Conservation (phyloP, 2,888 invertebrate species). For the Epinotia ramella region DNA sequence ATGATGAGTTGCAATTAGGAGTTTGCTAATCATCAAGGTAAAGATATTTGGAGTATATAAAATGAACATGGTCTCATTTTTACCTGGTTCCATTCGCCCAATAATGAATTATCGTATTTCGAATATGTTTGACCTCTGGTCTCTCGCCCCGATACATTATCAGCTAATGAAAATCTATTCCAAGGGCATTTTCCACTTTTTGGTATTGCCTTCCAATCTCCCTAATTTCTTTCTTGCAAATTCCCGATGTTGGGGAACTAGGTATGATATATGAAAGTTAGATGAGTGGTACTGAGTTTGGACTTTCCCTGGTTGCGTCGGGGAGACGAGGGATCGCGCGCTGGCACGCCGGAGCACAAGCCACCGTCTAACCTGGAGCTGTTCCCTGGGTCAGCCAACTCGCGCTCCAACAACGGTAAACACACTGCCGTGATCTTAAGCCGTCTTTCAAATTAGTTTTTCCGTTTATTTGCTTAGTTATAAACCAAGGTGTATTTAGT, state of each 20-base stretch:
- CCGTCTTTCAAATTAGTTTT: neutral
- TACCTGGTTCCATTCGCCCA: neutral
- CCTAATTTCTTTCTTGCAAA: neutral
- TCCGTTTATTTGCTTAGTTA: neutral
- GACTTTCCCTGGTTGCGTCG: slow-evolving; percentile 69
- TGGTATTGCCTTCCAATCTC: neutral
- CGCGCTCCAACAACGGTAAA: slow-evolving; percentile 93
- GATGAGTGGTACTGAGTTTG: slow-evolving; percentile 57
- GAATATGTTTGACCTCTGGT: neutral
- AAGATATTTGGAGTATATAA: neutral
- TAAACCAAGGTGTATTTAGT: neutral
- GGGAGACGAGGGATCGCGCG: slow-evolving; percentile 78
- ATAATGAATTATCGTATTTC: neutral
- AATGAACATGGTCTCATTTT: neutral
- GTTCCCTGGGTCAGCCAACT: slow-evolving; percentile 86
- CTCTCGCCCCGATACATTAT: neutral
- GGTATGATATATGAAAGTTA: neutral
- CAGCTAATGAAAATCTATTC: neutral
- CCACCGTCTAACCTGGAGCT: slow-evolving; percentile 90
- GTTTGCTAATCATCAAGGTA: neutral
- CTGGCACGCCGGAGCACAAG: slow-evolving; percentile 88
- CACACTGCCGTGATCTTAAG: slow-evolving; percentile 48
- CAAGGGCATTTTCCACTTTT: neutral
- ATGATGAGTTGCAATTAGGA: neutral
- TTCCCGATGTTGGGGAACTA: neutral